Evolutionary conservation across 2,888 invertebrate genomes (phyloP).

Genomic region (Vesta saturnalis): DNA sequence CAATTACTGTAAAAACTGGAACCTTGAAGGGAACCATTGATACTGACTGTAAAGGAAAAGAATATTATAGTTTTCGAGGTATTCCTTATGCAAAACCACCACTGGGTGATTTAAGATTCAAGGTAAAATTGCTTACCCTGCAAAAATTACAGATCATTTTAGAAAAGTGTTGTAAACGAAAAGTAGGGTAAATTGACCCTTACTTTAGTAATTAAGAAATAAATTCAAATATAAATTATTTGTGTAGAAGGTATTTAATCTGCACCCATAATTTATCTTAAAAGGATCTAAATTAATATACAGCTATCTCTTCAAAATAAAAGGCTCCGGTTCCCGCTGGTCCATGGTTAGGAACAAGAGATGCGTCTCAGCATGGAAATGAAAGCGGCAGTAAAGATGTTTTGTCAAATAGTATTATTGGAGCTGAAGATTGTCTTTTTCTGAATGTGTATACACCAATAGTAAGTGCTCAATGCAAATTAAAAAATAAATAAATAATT

Average conservation of each 20-base stretch:
- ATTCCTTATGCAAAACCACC: slow-evolving; percentile 60
- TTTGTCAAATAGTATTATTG: slow-evolving; percentile 31
- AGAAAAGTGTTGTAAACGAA: background rate
- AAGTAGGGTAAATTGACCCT: background rate
- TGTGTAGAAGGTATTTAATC: too few species aligned
- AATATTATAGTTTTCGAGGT: slow-evolving; percentile 56
- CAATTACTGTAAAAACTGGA: slow-evolving; percentile 45
- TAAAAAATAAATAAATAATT: background rate
- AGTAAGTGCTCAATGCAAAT: background rate
- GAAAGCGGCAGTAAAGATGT: slow-evolving; percentile 42
- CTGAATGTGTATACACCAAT: slow-evolving; percentile 49
- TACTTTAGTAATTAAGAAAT: background rate
- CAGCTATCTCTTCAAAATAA: too few species aligned
- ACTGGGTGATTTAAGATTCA: slow-evolving; percentile 56
- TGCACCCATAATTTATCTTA: too few species aligned
- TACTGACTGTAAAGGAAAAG: slow-evolving; percentile 48
- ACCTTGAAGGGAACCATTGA: slow-evolving; percentile 50
- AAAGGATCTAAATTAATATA: too few species aligned
- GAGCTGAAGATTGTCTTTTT: slow-evolving; percentile 50
- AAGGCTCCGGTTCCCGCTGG: slow-evolving; percentile 48
- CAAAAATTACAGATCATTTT: background rate
- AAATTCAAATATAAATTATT: too few species aligned
- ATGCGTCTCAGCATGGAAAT: slow-evolving; percentile 46
- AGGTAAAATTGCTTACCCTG: too few species aligned
- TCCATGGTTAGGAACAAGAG: slow-evolving; percentile 45